Base-by-base conservation (phyloP, 1,140 invertebrate genomes). In the Tribolium madens region DNA sequence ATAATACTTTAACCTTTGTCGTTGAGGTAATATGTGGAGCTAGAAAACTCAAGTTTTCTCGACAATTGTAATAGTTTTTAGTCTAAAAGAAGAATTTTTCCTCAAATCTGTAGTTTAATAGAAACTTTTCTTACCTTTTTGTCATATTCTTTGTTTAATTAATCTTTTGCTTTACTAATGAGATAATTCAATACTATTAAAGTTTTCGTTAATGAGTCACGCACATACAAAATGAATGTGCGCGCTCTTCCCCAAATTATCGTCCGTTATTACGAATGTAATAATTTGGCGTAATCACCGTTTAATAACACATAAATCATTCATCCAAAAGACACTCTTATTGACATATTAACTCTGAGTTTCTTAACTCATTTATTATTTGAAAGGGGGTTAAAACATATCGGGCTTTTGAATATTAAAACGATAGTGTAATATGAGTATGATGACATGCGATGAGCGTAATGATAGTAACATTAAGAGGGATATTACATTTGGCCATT, bases 271-370 rank as follows among this genome's bases (percentile, higher is more conserved):
- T 78, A 80, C 60, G 71, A 78, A 68, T 77, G 69, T 72, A 76
- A 74, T 78, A 80, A 80, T 80, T 78, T 78, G 79, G 79, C 74
- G 77, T 80, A 78, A 80, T 76, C 77, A 78, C 71, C 79, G 75
- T 80, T 78, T 76, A 80, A 76, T 78, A 76, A 74, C 74, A 60
- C 77, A 80, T 80, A 78, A 80, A 80, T 80, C 77, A 80, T 80
- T 78, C 79, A 80, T 75, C 53, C 48, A 42, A 52, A 76, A 64
- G 71, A 80, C 72, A 78, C 77, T 76, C 77, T 42, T 77, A 78
- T 76, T 80, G 79, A 76, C 77, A 76, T 78, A 80, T 80, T 80
- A 79, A 73, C 26, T 48, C 46, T 71, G 42, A 71, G n/a, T 75
- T 75, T 75, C 73, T 75, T 57, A 42, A 31, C 33, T 75, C 73